phyloP scores from a whole-genome alignment of 2,113 vertebrate genomes.

The Pterophyllum scalare region DNA sequence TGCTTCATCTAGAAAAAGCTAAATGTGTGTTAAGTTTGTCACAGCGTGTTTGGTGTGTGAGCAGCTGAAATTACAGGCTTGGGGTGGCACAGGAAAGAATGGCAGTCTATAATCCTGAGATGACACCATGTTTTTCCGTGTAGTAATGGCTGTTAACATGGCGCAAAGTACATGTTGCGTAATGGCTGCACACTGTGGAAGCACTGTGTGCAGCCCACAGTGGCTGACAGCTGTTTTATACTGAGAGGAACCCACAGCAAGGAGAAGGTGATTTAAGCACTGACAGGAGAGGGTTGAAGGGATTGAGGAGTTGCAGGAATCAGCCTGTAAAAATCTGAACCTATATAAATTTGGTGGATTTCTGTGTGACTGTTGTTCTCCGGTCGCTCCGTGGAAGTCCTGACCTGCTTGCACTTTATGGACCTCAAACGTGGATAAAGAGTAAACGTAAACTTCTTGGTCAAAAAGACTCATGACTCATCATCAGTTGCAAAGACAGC shows the following conservation, averaged over 20 bases:
- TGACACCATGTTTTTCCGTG: slow-evolving; percentile 80
- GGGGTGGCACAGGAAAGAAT: slow-evolving; percentile 64
- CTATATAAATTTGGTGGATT: background rate
- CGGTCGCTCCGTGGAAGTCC: background rate
- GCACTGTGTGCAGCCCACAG: slow-evolving; percentile 5
- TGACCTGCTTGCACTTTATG: background rate
- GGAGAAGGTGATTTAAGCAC: slow-evolving; percentile 28
- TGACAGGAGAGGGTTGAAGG: background rate
- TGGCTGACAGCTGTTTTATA: background rate
- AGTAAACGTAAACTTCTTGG: background rate
- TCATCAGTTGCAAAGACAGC: too few relatives aligned
- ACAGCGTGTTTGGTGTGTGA: background rate
- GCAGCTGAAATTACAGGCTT: slow-evolving; percentile 74
- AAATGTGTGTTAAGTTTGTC: background rate
- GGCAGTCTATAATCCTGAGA: slow-evolving; percentile 77
- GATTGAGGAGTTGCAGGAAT: background rate
- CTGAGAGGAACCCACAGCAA: background rate
- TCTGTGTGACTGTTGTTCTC: background rate
- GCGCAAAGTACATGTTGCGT: slow-evolving; percentile 69
- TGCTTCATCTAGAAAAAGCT: background rate
- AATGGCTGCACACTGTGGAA: slow-evolving; percentile 59
- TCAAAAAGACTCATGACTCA: background rate
- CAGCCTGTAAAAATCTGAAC: background rate
- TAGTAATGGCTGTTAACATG: slow-evolving; percentile 79
- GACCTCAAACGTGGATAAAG: background rate